Percentiles rank a stretch among this genome's conserved stretches.
Evolutionary conservation across 2,888 invertebrate genomes (phyloP).

Genomic region (Dendrolimus houi): DNA sequence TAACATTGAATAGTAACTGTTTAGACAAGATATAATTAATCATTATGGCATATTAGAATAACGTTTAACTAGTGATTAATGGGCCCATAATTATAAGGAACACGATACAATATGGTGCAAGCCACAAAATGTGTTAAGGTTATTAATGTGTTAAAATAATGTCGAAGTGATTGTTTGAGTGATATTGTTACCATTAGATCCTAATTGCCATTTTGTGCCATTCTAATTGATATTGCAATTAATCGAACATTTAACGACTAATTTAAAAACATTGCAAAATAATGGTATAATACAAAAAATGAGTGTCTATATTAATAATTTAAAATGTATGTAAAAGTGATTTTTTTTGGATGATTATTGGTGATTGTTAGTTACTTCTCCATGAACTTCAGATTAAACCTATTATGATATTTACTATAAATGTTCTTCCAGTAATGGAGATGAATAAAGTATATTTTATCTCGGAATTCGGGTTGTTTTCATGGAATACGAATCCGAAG

Average conservation of each 20-base stretch:
- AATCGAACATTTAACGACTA: background rate
- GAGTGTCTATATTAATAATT: too few species aligned
- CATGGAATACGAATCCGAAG: too few species aligned
- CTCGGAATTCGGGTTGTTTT: too few species aligned
- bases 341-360: too few species aligned
- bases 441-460: too few species aligned
- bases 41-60: slow-evolving; percentile 39
- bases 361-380: too few species aligned
- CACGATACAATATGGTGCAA: slow-evolving; percentile 30
- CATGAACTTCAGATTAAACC: too few species aligned
- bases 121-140: slow-evolving; percentile 31
- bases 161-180: slow-evolving; percentile 17
- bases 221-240: background rate
- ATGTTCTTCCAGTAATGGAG: too few species aligned
- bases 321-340: too few species aligned
- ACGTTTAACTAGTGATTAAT: slow-evolving; percentile 49
- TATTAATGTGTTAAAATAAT: slow-evolving; percentile 21
- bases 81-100: slow-evolving; percentile 41
- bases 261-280: background rate
- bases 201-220: slow-evolving; percentile 1
- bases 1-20: slow-evolving; percentile 20
- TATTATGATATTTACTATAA: too few species aligned
- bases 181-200: slow-evolving; percentile 17
- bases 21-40: slow-evolving; percentile 44
- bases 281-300: too few species aligned